Evolutionary conservation across 1,140 invertebrate genomes (phyloP).

Genomic region (Trialeurodes vaporariorum): DNA sequence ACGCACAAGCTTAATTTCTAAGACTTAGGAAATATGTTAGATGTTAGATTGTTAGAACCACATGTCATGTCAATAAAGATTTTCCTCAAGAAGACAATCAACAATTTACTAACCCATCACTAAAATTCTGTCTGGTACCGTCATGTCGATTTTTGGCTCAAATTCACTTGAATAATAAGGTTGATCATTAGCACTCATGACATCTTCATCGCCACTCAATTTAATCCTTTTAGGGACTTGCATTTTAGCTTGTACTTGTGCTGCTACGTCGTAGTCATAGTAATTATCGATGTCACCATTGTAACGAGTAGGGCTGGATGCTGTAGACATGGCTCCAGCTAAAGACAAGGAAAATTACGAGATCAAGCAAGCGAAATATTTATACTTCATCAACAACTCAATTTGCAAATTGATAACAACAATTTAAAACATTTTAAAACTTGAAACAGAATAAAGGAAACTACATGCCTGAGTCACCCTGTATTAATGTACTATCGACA

Average conservation of each 20-base stretch:
- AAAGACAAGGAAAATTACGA: conserved; percentile 41
- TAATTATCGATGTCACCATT: conserved; percentile 48
- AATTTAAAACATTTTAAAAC: no score
- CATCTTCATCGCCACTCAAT: conserved; percentile 50
- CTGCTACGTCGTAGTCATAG: conserved; percentile 54
- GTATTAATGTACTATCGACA: no score
- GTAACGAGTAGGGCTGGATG: conserved; percentile 45
- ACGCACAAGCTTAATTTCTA: no score
- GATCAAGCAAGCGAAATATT: no score
- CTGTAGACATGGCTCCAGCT: conserved; percentile 38
- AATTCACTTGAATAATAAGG: conserved; percentile 26
- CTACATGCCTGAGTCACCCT: no score
- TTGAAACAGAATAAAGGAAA: no score
- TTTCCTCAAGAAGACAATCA: no score
- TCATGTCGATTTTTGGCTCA: conserved; percentile 61
- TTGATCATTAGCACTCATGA: conserved; percentile 37
- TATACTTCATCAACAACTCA: no score
- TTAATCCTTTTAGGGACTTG: conserved; percentile 63
- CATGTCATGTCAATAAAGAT: no score
- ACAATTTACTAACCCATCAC: conserved; percentile 53
- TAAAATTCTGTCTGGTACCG: conserved; percentile 79
- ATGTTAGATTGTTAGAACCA: no score
- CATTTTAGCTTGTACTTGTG: conserved; percentile 66
- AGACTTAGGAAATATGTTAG: no score
- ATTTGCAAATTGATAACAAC: no score